Evolutionary conservation across 1,140 invertebrate species (phyloP).

Genomic region (Sinella curviseta): DNA sequence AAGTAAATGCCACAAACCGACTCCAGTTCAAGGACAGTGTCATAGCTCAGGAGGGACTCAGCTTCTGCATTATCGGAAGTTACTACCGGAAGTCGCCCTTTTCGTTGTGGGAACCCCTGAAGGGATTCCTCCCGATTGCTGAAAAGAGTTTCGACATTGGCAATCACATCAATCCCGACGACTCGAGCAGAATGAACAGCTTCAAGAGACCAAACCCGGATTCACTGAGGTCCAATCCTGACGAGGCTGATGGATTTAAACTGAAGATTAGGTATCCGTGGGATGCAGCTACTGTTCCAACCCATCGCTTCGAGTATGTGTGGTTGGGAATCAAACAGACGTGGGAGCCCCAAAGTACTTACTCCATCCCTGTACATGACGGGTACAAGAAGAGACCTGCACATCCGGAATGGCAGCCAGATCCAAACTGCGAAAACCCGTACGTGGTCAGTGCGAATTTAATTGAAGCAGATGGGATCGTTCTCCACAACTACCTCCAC

Average conservation of each 20-base stretch:
- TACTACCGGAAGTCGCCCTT: background rate
- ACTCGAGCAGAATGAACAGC: constrained; percentile 28
- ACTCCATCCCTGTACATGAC: no score
- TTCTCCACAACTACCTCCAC: constrained; percentile 32
- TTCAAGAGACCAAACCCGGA: background rate
- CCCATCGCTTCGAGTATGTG: no score
- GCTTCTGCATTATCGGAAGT: constrained; percentile 4
- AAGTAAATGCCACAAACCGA: no score
- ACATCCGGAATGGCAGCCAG: background rate
- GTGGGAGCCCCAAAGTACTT: no score
- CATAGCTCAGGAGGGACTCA: constrained; percentile 22
- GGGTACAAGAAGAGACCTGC: constrained; percentile 3
- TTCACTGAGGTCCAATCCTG: no score
- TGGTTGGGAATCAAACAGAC: no score
- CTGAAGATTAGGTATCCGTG: no score
- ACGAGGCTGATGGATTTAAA: no score
- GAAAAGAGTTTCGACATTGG: constrained; percentile 31
- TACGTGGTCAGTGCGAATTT: constrained; percentile 12
- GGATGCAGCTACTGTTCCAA: no score
- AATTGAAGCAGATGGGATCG: constrained; percentile 16
- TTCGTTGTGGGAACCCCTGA: background rate
- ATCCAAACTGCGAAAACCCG: constrained; percentile 19
- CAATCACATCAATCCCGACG: constrained; percentile 16
- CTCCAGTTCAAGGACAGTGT: constrained; percentile 21
- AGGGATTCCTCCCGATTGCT: background rate